Evolutionary conservation across 2,113 vertebrate species (phyloP), one percentile per base, ranked within the genome.

Genomic region (Eudorcas thomsonii): DNA sequence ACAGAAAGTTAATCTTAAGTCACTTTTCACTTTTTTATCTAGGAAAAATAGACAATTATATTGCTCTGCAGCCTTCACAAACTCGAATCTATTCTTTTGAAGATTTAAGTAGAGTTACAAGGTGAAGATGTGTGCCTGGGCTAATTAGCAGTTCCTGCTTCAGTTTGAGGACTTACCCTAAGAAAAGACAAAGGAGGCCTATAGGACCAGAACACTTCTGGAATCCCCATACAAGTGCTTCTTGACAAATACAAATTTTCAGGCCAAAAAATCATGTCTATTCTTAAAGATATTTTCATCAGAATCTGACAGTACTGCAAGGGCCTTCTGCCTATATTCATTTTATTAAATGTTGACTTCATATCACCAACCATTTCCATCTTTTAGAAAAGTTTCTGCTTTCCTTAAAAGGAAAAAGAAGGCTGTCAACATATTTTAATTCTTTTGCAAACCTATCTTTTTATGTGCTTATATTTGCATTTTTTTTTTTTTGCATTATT

Each of bases 121-220:
- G 48, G 62, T 96, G 57, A 97, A 93, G 67, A 95, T 77, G n/a
- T 89, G 52, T 57, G 84, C 36, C 83, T 90, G 26, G 67, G 57
- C 93, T 98, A 96, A 97, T 94, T 92, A 97, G 60, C 50, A 64
- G 83, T 71, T 91, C 89, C 93, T 81, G 62, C 62, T 89, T 90
- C 74, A 23, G 25, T 90, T 55, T 60, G 28, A 89, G 88, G 57
- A 50, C 59, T 30, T 64, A 52, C 86, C 95, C 67, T 78, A 78
- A 96, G 78, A 52, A 89, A 90, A 93, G 84, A 94, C 43, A 48
- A 83, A 91, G 55, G 28, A 82, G 23, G 39, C 55, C 15, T 2
- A 88, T 23, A 85, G 14, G 7, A 52, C 33, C 64, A 83, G 19
- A 64, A 17, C 45, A 50, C 28, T 77, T 88, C 90, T 78, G 74